Conservation (phyloP, 1,140 invertebrate genomes). For the Drosophila miranda region DNA sequence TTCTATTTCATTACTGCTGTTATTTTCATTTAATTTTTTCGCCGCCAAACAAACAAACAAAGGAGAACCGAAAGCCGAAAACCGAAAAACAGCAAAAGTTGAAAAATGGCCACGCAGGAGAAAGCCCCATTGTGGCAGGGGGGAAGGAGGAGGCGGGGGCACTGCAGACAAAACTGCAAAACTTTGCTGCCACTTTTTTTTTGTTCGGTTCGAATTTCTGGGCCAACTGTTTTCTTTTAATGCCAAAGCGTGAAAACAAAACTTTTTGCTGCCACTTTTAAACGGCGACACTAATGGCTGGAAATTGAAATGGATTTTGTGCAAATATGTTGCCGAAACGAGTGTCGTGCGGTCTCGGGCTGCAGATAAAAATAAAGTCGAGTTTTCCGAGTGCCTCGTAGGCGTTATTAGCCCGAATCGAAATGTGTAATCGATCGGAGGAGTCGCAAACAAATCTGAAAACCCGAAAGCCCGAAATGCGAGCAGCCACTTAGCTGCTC, state of each 20-base stretch:
- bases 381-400: constrained; percentile 20
- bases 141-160: no score
- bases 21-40: constrained; percentile 78
- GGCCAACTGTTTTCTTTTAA: constrained; percentile 71
- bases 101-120: constrained; percentile 44
- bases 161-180: constrained; percentile 74
- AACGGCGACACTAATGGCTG: constrained; percentile 70
- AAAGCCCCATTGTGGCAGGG: background rate
- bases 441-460: no score
- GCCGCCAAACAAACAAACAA: constrained; percentile 55
- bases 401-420: constrained; percentile 10
- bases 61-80: constrained; percentile 39
- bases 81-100: constrained; percentile 37
- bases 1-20: constrained; percentile 68
- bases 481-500: no score
- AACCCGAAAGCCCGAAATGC: no score
- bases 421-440: constrained; percentile 26
- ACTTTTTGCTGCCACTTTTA: constrained; percentile 56
- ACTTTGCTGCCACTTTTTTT: constrained; percentile 52
- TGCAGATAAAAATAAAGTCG: constrained; percentile 22
- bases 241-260: constrained; percentile 77
- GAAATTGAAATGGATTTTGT: constrained; percentile 74
- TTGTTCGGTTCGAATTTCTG: constrained; percentile 22
- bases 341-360: background rate
- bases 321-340: constrained; percentile 55